Base-by-base conservation (phyloP, 2,113 vertebrate genomes). In the Coturnix japonica region DNA sequence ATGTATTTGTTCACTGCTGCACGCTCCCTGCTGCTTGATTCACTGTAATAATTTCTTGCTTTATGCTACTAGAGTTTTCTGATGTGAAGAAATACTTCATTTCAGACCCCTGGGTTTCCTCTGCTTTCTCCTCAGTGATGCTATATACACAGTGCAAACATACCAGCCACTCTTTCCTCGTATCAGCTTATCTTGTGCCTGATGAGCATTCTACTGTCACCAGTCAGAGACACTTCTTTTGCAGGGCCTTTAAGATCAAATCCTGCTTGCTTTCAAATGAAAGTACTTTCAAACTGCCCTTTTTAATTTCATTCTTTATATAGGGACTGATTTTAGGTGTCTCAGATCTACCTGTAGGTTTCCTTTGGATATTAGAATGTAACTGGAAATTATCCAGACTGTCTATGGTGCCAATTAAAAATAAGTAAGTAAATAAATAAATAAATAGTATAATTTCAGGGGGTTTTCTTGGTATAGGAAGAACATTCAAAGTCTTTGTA, bases 11-110 rank as follows among this genome's bases (percentile, higher is more conserved):
- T 93, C 4, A 6, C 44, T 91, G 75, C 71, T 73, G 39, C 28
- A 2, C 78, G 54, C 22, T 92, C 81, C 56, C 72, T 85, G 81
- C 81, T 95, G 84, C 71, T 93, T 82, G 43, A 67, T 76, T 94
- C 83, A 26, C 84, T 87, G 4, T 51, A 43, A 70, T 77, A 13
- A 64, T 89, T 93, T 91, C 60, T 87, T 78, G 28, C 56, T 90
- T 74, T 82, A 17, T 35, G 56, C 81, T 89, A 11, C 64, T 23
- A 82, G 81, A 70, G 37, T 92, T 89, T 88, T 89, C 78, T 85
- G 78, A 84, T 25, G 1, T 63, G 25, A 85, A 87, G 51, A 64
- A 93, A 70, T 46, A 54, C 51, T 91, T 92, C 31, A 51, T 44
- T 46, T 66, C 51, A 92, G 71, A 84, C 56, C 43, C 35, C 37